Conservation (phyloP, 2,888 invertebrate species). For the Stenurella melanura region DNA sequence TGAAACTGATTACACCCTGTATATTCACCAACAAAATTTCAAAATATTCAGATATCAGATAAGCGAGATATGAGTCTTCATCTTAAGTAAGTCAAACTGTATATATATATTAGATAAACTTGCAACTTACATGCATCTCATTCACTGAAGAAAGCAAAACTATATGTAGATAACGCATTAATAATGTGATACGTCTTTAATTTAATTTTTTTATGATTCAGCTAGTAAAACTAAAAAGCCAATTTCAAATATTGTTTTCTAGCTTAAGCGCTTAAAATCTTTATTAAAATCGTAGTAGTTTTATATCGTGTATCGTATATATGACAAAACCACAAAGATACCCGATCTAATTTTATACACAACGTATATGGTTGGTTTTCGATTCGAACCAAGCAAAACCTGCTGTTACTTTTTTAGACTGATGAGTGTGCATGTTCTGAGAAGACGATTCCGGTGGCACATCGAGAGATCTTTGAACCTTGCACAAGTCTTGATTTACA, state of each 20-base stretch:
- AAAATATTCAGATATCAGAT: no score
- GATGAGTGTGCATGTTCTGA: slow-evolving; percentile 20
- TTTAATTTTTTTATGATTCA: background rate
- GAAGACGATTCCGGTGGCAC: slow-evolving; percentile 8
- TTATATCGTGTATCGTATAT: background rate
- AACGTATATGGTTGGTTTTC: slow-evolving; percentile 2
- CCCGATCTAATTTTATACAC: slow-evolving; percentile 20
- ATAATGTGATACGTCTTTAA: no score
- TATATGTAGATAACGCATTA: no score
- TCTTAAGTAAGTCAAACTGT: no score
- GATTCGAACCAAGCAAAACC: slow-evolving; percentile 12
- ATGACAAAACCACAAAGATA: background rate
- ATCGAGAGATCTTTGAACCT: slow-evolving; percentile 12
- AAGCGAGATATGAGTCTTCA: no score
- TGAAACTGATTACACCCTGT: no score
- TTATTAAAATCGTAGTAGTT: background rate
- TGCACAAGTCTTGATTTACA: slow-evolving; percentile 21
- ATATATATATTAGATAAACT: no score
- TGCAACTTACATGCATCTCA: no score
- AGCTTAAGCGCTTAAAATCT: background rate
- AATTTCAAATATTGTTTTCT: background rate
- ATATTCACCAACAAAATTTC: no score
- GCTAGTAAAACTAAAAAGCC: background rate
- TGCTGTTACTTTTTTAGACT: slow-evolving; percentile 10
- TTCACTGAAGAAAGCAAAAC: no score